Conservation (phyloP, 2,797 vertebrate genomes). For the Sparus aurata region DNA sequence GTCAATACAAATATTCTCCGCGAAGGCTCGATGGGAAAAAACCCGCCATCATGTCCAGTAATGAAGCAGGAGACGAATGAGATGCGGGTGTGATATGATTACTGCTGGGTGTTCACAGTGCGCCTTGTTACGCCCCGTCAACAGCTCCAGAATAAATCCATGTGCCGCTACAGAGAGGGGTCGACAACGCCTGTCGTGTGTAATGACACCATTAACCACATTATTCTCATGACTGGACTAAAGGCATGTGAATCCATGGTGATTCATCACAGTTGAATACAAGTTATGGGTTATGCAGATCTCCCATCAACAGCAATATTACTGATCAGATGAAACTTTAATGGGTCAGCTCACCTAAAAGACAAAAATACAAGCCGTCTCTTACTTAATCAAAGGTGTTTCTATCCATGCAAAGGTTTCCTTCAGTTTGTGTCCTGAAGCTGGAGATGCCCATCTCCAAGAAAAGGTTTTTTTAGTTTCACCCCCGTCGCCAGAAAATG, state of each 20-base stretch:
- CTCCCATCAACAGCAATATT: constrained; percentile 31
- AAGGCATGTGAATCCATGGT: constrained; percentile 5
- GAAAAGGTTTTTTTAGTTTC: background rate
- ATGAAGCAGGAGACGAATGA: constrained; percentile 51
- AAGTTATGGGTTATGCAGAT: constrained; percentile 30
- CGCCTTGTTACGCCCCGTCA: constrained; percentile 51
- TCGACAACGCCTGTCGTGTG: constrained; percentile 35
- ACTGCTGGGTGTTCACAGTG: constrained; percentile 45
- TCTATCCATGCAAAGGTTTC: no score
- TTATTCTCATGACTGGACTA: constrained; percentile 26
- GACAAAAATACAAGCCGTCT: background rate
- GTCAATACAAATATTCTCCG: constrained; percentile 22
- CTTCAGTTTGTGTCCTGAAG: background rate
- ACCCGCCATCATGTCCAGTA: constrained; percentile 11
- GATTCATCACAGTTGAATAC: constrained; percentile 52
- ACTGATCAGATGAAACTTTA: background rate
- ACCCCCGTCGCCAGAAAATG: no score
- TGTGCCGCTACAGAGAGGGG: constrained; percentile 15
- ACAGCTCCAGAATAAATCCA: constrained; percentile 51
- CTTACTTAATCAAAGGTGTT: background rate
- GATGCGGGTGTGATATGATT: constrained; percentile 41
- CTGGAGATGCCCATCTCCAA: background rate
- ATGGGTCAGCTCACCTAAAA: constrained; percentile 9
- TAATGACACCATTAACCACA: constrained; percentile 74
- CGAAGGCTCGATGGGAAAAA: background rate